Evolutionary conservation across 2,888 invertebrate genomes (phyloP), one percentile per base, ranked within the genome.

Genomic region (Aspidiotus rigidus): DNA sequence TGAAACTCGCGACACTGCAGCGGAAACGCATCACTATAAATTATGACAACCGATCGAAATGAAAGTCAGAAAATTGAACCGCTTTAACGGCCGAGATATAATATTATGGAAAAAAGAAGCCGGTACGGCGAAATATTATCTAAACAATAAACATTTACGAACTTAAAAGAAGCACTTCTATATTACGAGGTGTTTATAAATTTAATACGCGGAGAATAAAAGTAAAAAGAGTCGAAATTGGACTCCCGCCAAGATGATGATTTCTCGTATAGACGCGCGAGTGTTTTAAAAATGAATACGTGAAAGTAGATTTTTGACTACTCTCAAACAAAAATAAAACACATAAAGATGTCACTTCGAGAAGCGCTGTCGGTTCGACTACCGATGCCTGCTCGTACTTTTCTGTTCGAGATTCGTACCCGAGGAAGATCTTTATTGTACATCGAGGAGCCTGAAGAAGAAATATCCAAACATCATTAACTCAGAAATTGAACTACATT

Each of bases 301-400:
- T 63, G 63, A 16, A 53, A 63, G 63, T 53, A 53, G 7, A 28
- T 63, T 53, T 28, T n/a, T 28, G 28, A 28, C 28, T 28, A 28
- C 28, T 53, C 17, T 53, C 39, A 53, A 63, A 63, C 63, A 28
- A 63, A 63, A 63, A 64, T 64, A 64, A 64, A 66, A 56, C 56
- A 57, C 56, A 66, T 56, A 66, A 56, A 56, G 66, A 66, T 66
- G 66, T 56, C 66, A 66, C 66, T 41, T 56, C 56, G 66, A n/a
- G 40, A 6, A 17, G 28, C 28, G 28, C 5, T 28, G 28, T 28
- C 28, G 28, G 28, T 28, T 28, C 28, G 28, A 28, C 28, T 28
- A 28, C 28, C 28, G 28, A 28, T 28, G 28, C 28, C 28, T 28
- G 28, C 28, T 28, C 28, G 28, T 28, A 28, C 28, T 28, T 28